Conservation (phyloP, 2,113 vertebrate genomes). For the Setophaga coronata region DNA sequence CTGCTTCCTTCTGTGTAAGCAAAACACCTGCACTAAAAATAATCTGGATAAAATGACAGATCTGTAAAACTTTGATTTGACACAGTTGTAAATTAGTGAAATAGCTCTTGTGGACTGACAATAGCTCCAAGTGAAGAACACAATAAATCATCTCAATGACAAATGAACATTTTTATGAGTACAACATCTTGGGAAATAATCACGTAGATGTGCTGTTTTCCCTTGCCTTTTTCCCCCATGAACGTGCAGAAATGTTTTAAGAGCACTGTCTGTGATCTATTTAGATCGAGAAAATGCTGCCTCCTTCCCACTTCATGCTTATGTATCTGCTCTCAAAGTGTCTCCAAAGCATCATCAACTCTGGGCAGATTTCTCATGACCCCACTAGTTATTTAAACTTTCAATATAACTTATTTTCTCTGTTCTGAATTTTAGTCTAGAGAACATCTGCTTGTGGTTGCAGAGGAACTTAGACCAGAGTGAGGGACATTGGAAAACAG, state of each 20-base stretch:
- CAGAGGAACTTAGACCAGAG: neutral
- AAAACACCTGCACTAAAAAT: conserved; percentile 12
- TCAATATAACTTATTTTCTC: neutral
- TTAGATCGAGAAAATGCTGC: neutral
- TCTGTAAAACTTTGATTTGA: neutral
- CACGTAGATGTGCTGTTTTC: neutral
- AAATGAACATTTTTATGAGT: neutral
- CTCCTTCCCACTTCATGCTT: neutral
- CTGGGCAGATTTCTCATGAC: neutral
- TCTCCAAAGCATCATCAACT: neutral
- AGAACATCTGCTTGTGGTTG: conserved; percentile 32
- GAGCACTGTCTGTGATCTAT: neutral
- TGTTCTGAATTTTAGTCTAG: neutral
- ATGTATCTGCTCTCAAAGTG: neutral
- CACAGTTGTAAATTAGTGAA: neutral
- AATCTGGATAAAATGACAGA: neutral
- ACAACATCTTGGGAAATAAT: neutral
- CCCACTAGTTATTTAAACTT: neutral
- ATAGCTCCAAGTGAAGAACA: neutral
- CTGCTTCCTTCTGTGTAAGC: neutral
- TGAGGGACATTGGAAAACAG: neutral
- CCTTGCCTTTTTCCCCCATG: neutral
- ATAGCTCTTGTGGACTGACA: neutral
- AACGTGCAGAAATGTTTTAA: neutral
- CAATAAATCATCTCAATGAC: neutral